These are phyloP conservation scores for Tenthredo mesomela DNA, from an alignment of 2,888 invertebrate species.

Conservation along the genomic window DNA sequence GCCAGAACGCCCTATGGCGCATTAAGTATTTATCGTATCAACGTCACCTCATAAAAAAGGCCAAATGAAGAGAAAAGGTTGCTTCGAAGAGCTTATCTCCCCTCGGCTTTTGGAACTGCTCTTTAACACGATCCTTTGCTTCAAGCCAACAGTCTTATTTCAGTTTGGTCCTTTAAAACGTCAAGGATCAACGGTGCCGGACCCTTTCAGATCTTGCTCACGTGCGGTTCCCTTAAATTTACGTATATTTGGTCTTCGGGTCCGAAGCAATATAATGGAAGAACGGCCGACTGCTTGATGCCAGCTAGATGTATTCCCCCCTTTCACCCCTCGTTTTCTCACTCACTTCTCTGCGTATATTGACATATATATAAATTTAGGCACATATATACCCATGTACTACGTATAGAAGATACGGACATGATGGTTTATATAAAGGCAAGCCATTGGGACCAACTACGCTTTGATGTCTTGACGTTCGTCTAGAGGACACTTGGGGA, in stretches of 20 bases:
- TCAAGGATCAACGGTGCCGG: conserved; percentile 38
- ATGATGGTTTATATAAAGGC: background rate
- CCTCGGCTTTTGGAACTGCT: conserved; percentile 31
- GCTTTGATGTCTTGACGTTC: conserved; percentile 33
- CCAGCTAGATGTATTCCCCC: background rate
- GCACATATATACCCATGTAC: background rate
- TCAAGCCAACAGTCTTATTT: conserved; percentile 29
- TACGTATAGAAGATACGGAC: background rate
- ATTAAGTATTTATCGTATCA: conserved; percentile 50
- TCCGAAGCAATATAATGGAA: conserved; percentile 43
- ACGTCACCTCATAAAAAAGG: conserved; percentile 39
- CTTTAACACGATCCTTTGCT: conserved; percentile 40
- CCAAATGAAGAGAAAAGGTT: conserved; percentile 47
- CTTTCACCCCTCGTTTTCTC: conserved; percentile 13
- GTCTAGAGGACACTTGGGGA: conserved; percentile 18
- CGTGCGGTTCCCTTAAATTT: conserved; percentile 46
- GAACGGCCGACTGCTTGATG: conserved; percentile 18
- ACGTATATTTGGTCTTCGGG: conserved; percentile 43
- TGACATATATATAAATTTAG: background rate
- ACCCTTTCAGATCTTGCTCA: conserved; percentile 46
- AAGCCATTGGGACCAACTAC: conserved; percentile 1
- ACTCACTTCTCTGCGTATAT: conserved; percentile 5
- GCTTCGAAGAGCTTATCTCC: conserved; percentile 40
- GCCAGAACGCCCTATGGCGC: background rate
- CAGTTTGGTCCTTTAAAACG: conserved; percentile 43